Percentiles rank a stretch among this genome's conserved stretches.
These are phyloP conservation scores for Varanus komodoensis DNA, from an alignment of 2,113 vertebrate genomes.

Conservation along the genomic window DNA sequence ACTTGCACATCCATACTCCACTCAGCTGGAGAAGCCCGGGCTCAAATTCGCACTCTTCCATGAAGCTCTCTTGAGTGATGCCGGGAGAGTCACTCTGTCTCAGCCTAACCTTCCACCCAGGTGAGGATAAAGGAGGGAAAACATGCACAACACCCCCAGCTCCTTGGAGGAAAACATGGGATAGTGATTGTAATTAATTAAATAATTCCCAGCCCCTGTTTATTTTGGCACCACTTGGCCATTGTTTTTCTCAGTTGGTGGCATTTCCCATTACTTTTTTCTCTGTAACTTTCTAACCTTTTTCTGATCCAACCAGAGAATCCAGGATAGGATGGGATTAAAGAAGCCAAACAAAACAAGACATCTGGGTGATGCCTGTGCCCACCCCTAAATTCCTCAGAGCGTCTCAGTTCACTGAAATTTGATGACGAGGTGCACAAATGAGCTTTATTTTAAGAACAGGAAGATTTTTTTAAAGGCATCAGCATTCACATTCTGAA, in stretches of 20 bases:
- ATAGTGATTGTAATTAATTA: background rate
- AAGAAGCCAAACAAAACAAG: background rate
- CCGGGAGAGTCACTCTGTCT: background rate
- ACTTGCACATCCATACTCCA: background rate
- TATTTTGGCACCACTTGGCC: background rate
- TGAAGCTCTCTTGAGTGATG: background rate
- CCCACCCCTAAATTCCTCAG: conserved; percentile 16
- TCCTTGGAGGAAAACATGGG: background rate
- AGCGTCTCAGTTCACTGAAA: background rate
- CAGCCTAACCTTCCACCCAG: too few relatives aligned
- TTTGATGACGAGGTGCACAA: background rate
- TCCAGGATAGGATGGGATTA: background rate
- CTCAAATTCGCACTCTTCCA: background rate
- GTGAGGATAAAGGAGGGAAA: background rate
- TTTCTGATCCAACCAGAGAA: conserved; percentile 14
- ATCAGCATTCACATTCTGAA: conserved; percentile 21
- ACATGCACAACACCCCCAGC: background rate
- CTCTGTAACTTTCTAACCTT: background rate
- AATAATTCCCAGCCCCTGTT: background rate
- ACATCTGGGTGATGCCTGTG: background rate
- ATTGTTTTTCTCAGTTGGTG: background rate
- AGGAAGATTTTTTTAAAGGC: background rate
- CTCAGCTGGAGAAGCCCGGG: background rate
- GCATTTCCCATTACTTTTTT: background rate
- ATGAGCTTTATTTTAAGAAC: background rate